Evolutionary conservation across 1,140 invertebrate species (phyloP), one percentile per base, ranked within the genome.

Genomic region (Teleogryllus occipitalis): DNA sequence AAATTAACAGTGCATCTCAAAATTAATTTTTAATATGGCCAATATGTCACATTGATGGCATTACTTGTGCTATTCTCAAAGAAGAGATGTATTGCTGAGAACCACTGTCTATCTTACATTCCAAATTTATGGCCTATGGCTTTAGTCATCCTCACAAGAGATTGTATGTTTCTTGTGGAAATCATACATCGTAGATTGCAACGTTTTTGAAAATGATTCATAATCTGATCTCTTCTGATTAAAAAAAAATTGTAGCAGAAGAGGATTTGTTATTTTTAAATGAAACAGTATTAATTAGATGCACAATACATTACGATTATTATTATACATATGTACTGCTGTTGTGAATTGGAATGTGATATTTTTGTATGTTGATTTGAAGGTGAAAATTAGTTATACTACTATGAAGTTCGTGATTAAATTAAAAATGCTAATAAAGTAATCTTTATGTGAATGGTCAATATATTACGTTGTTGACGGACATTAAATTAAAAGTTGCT

Each of bases 331-430:
- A 14, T 65, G 54, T 65, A 65, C 18, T 65, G 54, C 18, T 65
- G 54, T 65, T 65, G 54, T 65, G 54, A 65, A 65, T 65, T 10
- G 54, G 54, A 65, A 65, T 65, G 54, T 65, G 54, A 65, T 65
- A 65, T 65, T 65, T 65, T 65, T 65, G 54, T 65, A 65, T 65
- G 54, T 65, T 65, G 18, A 65, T 65, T 65, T 65, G 54, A 65
- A 10, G 18, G 18, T 65, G 54, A 65, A 1, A 65, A 65, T 65
- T 10, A 65, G 10, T 65, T 65, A 65, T 18, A 65, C 18, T 10
- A 18, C 10, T 14, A 18, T 65, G 18, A 14, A 65, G 10, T 65
- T 65, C 27, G 27, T 39, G 27, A 39, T 39, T 39, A 39, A 39
- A 39, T 39, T 39, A 39, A 39, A 39, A 39, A 65, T 65, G 10